A percentile compares a stretch with the other conserved stretches of the same genome.
These are phyloP conservation scores for Pardosa pseudoannulata DNA, from an alignment of 2,888 invertebrate genomes.

Conservation along the genomic window DNA sequence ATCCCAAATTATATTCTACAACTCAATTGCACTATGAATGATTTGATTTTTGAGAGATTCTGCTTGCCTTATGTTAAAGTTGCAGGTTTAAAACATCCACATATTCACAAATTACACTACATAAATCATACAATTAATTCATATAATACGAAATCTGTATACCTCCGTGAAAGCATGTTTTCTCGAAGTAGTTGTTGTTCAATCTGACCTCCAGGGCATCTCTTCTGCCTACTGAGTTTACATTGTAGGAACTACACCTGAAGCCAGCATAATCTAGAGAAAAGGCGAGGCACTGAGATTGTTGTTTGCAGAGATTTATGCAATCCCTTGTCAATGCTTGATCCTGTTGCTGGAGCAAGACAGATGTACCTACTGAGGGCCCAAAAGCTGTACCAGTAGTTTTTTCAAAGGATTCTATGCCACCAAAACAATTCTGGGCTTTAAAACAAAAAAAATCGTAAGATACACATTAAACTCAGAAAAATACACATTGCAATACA, in stretches of 20 bases:
- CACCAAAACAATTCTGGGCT: slow-evolving; percentile 78
- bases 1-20: too few relatives aligned
- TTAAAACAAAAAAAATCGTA: not conserved
- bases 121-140: too few relatives aligned
- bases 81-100: too few relatives aligned
- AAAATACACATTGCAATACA: too few relatives aligned
- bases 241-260: slow-evolving; percentile 78
- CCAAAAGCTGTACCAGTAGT: slow-evolving; percentile 77
- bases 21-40: too few relatives aligned
- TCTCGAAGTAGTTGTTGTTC: slow-evolving; percentile 78
- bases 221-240: slow-evolving; percentile 77
- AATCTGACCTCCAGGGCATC: slow-evolving; percentile 77
- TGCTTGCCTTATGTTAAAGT: too few relatives aligned
- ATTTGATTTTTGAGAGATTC: too few relatives aligned
- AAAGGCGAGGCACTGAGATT: slow-evolving; percentile 73
- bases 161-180: slow-evolving; percentile 78
- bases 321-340: slow-evolving; percentile 78
- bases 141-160: too few relatives aligned
- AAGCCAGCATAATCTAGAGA: slow-evolving; percentile 78
- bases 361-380: slow-evolving; percentile 76
- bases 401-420: slow-evolving; percentile 79
- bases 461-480: too few relatives aligned
- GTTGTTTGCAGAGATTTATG: slow-evolving; percentile 77
- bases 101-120: too few relatives aligned
- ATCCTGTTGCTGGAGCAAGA: slow-evolving; percentile 78